phyloP scores from a whole-genome alignment of 1,140 invertebrate genomes.

The Monomorium pharaonis region DNA sequence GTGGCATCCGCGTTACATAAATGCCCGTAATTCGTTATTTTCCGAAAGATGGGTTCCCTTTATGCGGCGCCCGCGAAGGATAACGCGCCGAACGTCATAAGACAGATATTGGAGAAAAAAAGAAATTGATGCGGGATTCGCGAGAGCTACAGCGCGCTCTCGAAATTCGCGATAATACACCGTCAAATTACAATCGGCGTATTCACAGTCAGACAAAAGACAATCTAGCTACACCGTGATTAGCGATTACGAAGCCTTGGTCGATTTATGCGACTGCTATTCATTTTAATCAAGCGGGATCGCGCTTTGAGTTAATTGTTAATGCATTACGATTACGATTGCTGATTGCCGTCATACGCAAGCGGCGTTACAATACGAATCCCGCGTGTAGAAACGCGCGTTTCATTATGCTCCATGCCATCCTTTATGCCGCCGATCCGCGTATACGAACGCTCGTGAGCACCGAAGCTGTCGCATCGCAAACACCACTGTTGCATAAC shows the following conservation, averaged over 20 bases:
- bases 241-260: not conserved
- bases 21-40: slow-evolving; percentile 35
- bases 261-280: not conserved
- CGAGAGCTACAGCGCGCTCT: too few species aligned
- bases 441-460: not conserved
- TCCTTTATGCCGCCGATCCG: slow-evolving; percentile 34
- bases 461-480: not conserved
- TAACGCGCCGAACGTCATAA: not conserved
- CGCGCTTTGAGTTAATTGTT: not conserved
- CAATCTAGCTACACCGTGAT: not conserved
- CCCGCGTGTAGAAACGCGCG: slow-evolving; percentile 8
- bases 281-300: not conserved
- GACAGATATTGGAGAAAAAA: not conserved
- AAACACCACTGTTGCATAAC: slow-evolving; percentile 36
- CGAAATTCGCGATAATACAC: not conserved
- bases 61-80: not conserved
- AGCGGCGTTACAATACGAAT: not conserved
- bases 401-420: slow-evolving; percentile 4
- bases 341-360: not conserved
- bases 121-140: not conserved
- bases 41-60: slow-evolving; percentile 26
- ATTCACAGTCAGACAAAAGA: not conserved
- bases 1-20: slow-evolving; percentile 17
- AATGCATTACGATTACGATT: slow-evolving; percentile 10
- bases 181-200: not conserved